Evolutionary conservation across 2,888 invertebrate genomes (phyloP).

Genomic region (Nomada fabriciana): DNA sequence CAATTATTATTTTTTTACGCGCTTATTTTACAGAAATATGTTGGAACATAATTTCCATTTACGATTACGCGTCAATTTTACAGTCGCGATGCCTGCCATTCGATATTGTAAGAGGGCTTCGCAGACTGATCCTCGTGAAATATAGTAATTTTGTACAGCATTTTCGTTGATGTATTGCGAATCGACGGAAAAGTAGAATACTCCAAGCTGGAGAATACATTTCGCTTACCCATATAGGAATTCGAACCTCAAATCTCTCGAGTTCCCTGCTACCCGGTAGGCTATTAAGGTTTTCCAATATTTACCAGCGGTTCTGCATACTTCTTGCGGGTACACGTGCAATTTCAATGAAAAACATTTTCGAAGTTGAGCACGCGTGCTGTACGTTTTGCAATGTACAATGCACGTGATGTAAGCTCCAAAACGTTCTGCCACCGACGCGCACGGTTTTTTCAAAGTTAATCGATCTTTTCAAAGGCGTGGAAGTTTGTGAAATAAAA

Average conservation of each 20-base stretch:
- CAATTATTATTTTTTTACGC: too few species aligned
- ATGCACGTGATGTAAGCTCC: too few species aligned
- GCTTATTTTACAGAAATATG: too few species aligned
- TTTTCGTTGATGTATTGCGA: neutral
- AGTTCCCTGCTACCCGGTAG: neutral
- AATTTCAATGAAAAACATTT: neutral
- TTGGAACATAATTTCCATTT: too few species aligned
- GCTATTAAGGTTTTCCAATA: conserved; percentile 20
- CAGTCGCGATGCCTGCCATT: too few species aligned
- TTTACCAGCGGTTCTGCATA: neutral
- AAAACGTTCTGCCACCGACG: too few species aligned
- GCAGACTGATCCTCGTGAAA: neutral
- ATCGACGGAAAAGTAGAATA: neutral
- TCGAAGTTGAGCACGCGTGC: neutral
- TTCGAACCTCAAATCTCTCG: conserved; percentile 5
- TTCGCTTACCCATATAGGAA: neutral
- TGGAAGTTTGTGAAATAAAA: too few species aligned
- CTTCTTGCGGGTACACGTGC: neutral
- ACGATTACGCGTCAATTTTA: too few species aligned
- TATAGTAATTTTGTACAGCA: neutral
- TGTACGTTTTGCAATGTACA: neutral
- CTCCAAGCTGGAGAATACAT: neutral
- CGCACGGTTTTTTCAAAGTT: too few species aligned
- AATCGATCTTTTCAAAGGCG: too few species aligned
- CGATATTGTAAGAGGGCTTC: neutral